Base-by-base conservation (phyloP, 2,797 vertebrate genomes). In the Danio choprae region DNA sequence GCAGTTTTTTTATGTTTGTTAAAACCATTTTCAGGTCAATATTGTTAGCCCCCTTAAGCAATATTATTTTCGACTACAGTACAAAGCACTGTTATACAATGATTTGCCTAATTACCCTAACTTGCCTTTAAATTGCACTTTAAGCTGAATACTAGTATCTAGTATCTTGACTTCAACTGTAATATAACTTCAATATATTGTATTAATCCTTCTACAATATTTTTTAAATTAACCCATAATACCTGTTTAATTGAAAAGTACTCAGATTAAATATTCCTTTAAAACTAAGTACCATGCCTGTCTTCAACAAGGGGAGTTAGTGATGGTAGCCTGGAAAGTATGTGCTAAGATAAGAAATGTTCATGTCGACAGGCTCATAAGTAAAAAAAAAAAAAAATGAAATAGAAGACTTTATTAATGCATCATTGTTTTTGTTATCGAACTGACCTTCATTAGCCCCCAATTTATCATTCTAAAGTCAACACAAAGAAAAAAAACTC, bases 401-500 rank as follows among this genome's bases (percentile, higher is more conserved):
- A 55, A 64, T 43, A 44, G 15, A 50, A 40, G 18, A 53, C 9
- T 46, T 40, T 56, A 58, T 77, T 77, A 67, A 55, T 59, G 36
- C 29, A 63, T 51, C 58, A 74, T 53, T 44, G 71, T 62, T 59
- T 64, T 80, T 65, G 38, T 78, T 65, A 74, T 80, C 74, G 29
- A 62, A 65, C 36, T 69, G 44, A 75, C 64, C 44, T 79, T 65
- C 62, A 59, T 81, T 79, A 81, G 72, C 63, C 77, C 36, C 64
- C 69, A 77, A 8, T 58, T 69, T 71, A 74, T 80, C 79, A 75
- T 80, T 60, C 69, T 59, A 41, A 18, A 76, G 60, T 78, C 69
- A 82, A 48, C 38, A 81, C 16, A 64, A 44, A 10, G 55, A 68
- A 67, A 43, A 81, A 77, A 86, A 80, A 64, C 36, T 53, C 38